A percentile compares a stretch with the other conserved stretches of the same genome.
Conservation (phyloP, 2,797 vertebrate genomes). For the Erpetoichthys calabaricus region DNA sequence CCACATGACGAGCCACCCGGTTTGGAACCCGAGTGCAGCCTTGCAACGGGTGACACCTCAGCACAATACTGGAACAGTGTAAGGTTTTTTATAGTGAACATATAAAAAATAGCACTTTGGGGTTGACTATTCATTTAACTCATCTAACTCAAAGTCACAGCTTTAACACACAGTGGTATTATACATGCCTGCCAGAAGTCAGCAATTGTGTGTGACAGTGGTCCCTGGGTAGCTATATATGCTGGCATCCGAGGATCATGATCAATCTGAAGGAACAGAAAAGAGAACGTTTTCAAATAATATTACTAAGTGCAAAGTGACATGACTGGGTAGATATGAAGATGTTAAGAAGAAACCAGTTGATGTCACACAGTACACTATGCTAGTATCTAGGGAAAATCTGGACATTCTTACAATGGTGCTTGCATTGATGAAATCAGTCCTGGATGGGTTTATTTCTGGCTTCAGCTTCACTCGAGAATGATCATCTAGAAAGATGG, state of each 20-base stretch:
- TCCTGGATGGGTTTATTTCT: constrained; percentile 67
- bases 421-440: constrained; percentile 94
- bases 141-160: too few species aligned
- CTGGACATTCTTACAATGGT: constrained; percentile 65
- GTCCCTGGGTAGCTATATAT: constrained; percentile 91
- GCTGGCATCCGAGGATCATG: constrained; percentile 90
- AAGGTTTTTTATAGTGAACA: too few species aligned
- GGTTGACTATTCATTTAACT: background rate
- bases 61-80: too few species aligned
- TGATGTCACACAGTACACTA: background rate
- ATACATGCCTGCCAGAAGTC: constrained; percentile 94
- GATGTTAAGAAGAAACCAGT: background rate
- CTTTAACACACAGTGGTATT: too few species aligned
- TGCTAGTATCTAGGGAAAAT: too few species aligned
- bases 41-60: too few species aligned
- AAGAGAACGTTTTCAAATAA: background rate
- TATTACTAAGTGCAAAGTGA: background rate
- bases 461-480: constrained; percentile 81
- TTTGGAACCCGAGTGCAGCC: too few species aligned
- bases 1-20: too few species aligned
- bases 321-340: background rate
- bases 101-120: background rate
- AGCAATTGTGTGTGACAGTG: constrained; percentile 78
- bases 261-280: constrained; percentile 58
- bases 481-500: constrained; percentile 68